Percentiles rank a stretch among this genome's conserved stretches.
Evolutionary conservation across 1,140 invertebrate genomes (phyloP).

Genomic region (Eubasilissa regina): DNA sequence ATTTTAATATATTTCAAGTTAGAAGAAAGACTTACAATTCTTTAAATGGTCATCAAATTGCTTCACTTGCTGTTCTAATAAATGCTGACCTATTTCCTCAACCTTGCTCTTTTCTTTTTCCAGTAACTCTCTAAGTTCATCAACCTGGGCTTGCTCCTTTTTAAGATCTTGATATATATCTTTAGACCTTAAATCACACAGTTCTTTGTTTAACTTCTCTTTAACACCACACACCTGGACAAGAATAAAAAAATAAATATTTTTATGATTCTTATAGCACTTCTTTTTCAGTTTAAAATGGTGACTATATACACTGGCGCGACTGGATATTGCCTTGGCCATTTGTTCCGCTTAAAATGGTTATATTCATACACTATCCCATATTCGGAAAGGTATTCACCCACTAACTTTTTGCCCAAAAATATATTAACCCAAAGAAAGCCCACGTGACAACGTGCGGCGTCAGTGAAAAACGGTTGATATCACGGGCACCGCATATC

Average conservation of each 20-base stretch:
- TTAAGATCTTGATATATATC: slow-evolving; percentile 51
- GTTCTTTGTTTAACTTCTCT: slow-evolving; percentile 54
- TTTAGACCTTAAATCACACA: slow-evolving; percentile 46
- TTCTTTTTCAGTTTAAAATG: too few species aligned
- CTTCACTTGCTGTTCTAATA: slow-evolving; percentile 51
- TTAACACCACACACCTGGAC: slow-evolving; percentile 52
- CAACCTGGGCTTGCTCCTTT: slow-evolving; percentile 51
- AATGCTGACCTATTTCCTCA: slow-evolving; percentile 62
- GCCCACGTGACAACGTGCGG: too few species aligned
- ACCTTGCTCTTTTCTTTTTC: slow-evolving; percentile 67
- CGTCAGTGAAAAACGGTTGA: too few species aligned
- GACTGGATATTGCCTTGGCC: too few species aligned
- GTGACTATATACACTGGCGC: too few species aligned
- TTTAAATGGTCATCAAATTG: slow-evolving; percentile 54
- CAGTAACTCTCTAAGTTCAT: slow-evolving; percentile 65
- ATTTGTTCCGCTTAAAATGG: too few species aligned
- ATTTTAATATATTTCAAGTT: too few species aligned
- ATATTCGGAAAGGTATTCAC: too few species aligned
- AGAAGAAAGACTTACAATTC: slow-evolving; percentile 54
- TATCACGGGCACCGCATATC: too few species aligned
- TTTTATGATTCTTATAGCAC: background rate
- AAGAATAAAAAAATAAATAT: slow-evolving; percentile 16
- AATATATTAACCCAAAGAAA: too few species aligned
- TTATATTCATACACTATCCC: too few species aligned
- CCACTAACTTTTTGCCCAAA: too few species aligned